Percentiles rank a stretch among this genome's conserved stretches.
phyloP scores from a whole-genome alignment of 2,888 invertebrate genomes.

The Nephrotoma guestfalica region DNA sequence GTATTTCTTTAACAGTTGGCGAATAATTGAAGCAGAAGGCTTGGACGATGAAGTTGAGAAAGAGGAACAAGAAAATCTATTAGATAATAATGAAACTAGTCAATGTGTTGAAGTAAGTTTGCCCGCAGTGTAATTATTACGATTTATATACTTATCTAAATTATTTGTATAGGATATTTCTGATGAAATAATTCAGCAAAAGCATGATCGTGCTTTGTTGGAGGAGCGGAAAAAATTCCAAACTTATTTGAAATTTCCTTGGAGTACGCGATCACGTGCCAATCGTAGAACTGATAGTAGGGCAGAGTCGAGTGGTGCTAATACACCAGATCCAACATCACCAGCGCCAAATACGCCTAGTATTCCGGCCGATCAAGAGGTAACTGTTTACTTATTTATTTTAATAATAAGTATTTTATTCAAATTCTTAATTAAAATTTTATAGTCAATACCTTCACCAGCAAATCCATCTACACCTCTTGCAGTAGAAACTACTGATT shows the following conservation, averaged over 20 bases:
- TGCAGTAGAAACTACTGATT: background rate
- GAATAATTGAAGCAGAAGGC: slow-evolving; percentile 46
- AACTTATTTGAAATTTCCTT: slow-evolving; percentile 31
- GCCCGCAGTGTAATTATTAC: background rate
- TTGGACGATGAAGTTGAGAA: slow-evolving; percentile 34
- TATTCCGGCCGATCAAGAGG: slow-evolving; percentile 26
- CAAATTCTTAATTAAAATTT: background rate
- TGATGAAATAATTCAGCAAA: slow-evolving; percentile 50
- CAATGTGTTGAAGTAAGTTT: slow-evolving; percentile 5
- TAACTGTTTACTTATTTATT: slow-evolving; percentile 11
- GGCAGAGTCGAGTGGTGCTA: slow-evolving; percentile 54
- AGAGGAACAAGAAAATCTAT: slow-evolving; percentile 34
- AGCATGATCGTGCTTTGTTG: slow-evolving; percentile 49
- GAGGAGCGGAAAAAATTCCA: slow-evolving; percentile 61
- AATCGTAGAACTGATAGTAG: slow-evolving; percentile 51
- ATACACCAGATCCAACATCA: slow-evolving; percentile 58
- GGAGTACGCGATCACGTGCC: slow-evolving; percentile 37
- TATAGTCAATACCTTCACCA: slow-evolving; percentile 29
- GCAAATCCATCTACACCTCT: slow-evolving; percentile 21
- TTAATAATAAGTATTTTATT: background rate
- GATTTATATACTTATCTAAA: background rate
- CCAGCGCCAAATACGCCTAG: slow-evolving; percentile 32
- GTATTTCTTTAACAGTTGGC: slow-evolving; percentile 44
- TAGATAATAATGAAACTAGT: slow-evolving; percentile 14
- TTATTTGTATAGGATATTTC: slow-evolving; percentile 61